Base-by-base conservation (phyloP, 2,797 vertebrate species). In the Loriculus beryllinus region DNA sequence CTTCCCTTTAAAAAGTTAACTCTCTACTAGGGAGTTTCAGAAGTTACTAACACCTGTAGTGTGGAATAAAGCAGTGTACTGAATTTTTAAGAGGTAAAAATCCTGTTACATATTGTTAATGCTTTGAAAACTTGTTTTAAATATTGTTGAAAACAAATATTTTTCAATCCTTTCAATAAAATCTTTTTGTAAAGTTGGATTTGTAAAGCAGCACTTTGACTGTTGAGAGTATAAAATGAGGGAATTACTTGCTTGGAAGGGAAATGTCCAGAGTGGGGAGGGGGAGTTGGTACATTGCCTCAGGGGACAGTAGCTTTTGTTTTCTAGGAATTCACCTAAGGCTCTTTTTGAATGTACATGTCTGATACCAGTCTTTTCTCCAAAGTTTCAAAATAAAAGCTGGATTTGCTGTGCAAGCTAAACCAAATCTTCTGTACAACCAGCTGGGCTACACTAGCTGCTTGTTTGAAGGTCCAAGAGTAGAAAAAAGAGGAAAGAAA, bases 121-220 rank as follows among this genome's bases (percentile, higher is more conserved):
- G 48, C 92, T 97, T 94, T 92, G 60, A 94, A 95, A 95, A 79
- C 89, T 97, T 97, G 97, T 97, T 96, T 96, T 98, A 96, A 97
- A 97, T 96, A 96, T 94, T 97, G 95, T 97, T 95, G 93, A 98
- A 97, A 96, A 97, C 97, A 72, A 97, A 62, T 94, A 95, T 97
- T 98, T 98, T 98, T 97, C 97, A 97, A 98, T 97, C 87, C 98
- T 98, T 98, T 98, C 98, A 98, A 98, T 99, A 99, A 99, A 99
- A 82, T 57, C 72, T 96, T 98, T 98, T 95, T 96, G 88, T 95
- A 95, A 96, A 82, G 72, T 52, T 90, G 90, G 48, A 75, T 83
- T 93, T 57, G 25, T 78, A 5, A 5, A 28, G 37, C 33, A 45
- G 47, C 59, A 37, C 86, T 96, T 70, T 67, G 93, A 76, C 9